phyloP scores from a whole-genome alignment of 2,113 vertebrate genomes.

The human region DNA sequence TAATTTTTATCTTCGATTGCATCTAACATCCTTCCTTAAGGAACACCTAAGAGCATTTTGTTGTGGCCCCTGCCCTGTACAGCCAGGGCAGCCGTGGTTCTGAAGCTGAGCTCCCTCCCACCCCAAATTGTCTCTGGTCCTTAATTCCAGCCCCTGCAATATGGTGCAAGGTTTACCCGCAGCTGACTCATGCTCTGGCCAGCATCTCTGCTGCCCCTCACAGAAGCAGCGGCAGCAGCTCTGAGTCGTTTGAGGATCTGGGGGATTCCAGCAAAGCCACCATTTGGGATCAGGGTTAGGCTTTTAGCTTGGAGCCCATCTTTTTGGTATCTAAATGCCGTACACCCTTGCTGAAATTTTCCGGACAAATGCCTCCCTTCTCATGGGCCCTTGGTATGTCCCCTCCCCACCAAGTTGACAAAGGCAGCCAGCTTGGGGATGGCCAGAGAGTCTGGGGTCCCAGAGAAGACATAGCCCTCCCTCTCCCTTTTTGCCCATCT shows the following conservation, averaged over 20 bases:
- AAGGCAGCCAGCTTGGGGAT: not conserved
- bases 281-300: not conserved
- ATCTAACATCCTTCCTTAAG: not conserved
- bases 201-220: not conserved
- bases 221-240: not conserved
- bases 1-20: too few relatives aligned
- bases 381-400: accelerated
- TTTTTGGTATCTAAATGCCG: not conserved
- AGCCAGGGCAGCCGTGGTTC: not conserved
- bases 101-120: not conserved
- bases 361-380: not conserved
- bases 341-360: not conserved
- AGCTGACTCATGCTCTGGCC: not conserved
- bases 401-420: not conserved
- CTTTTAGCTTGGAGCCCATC: not conserved
- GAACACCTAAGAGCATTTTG: not conserved
- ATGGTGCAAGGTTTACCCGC: not conserved
- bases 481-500: not conserved
- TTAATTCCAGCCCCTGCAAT: accelerated
- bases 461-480: not conserved
- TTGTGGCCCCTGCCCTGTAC: accelerated
- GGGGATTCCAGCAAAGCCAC: not conserved
- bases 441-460: not conserved
- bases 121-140: not conserved
- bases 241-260: not conserved